Conservation (phyloP, 2,113 vertebrate genomes). For the Melanerpes formicivorus region DNA sequence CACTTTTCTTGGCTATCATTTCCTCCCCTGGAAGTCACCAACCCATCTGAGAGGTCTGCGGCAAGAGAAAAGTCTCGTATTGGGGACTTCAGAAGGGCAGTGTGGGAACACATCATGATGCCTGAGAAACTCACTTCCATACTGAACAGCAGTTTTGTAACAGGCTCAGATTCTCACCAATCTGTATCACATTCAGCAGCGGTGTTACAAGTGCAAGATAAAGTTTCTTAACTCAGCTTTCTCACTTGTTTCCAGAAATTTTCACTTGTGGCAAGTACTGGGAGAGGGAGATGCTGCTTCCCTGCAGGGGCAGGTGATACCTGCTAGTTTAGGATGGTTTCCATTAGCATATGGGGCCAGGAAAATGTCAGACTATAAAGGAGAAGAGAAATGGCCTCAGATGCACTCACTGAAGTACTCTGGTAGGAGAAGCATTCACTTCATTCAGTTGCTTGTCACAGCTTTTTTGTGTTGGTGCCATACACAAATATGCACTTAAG, state of each 20-base stretch:
- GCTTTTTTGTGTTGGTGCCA: conserved; percentile 53
- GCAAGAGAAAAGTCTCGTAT: background rate
- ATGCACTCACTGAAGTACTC: conserved; percentile 56
- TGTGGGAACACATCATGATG: background rate
- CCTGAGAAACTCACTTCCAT: background rate
- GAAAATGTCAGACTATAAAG: conserved; percentile 60
- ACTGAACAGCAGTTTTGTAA: conserved; percentile 1
- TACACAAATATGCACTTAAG: background rate
- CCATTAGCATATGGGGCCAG: conserved; percentile 61
- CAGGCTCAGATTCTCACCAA: background rate
- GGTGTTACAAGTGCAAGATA: background rate
- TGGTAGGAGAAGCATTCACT: conserved; percentile 34
- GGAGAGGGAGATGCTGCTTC: conserved; percentile 50
- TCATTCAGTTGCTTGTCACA: conserved; percentile 54
- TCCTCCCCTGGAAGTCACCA: background rate
- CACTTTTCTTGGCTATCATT: background rate
- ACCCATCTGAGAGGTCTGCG: background rate
- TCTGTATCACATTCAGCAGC: conserved; percentile 24
- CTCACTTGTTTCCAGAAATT: conserved; percentile 59
- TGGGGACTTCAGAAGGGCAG: background rate
- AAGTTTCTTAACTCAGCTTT: conserved; percentile 46
- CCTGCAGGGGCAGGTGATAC: conserved; percentile 65
- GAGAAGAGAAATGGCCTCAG: conserved; percentile 62
- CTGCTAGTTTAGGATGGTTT: conserved; percentile 65
- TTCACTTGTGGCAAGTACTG: conserved; percentile 50